Evolutionary conservation across 2,888 invertebrate species (phyloP).

Genomic region (Cetonia aurata): DNA sequence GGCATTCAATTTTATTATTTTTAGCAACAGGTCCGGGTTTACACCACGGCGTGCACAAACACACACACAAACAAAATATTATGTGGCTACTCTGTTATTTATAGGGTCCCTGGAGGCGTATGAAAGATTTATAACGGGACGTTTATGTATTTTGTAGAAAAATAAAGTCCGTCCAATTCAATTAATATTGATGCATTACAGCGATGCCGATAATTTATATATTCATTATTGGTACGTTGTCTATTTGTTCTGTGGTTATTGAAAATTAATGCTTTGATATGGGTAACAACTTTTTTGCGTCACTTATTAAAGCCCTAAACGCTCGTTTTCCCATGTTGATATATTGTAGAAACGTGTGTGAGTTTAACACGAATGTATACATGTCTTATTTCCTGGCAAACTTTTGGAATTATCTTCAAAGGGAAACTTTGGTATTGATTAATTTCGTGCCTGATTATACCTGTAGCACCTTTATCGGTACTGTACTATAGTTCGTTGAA

Average conservation of each 20-base stretch:
- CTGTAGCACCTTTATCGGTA: too few species aligned
- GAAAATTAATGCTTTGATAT: not conserved
- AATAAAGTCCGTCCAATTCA: slow-evolving; percentile 17
- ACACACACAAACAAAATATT: not conserved
- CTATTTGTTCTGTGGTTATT: not conserved
- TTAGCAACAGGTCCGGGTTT: slow-evolving; percentile 6
- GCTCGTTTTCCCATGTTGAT: too few species aligned
- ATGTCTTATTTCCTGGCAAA: too few species aligned
- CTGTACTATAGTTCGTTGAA: too few species aligned
- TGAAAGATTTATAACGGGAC: slow-evolving; percentile 14
- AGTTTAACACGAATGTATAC: too few species aligned
- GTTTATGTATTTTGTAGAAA: slow-evolving; percentile 32
- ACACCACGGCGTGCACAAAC: not conserved
- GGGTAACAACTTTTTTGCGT: too few species aligned
- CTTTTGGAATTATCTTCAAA: too few species aligned
- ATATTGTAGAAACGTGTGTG: too few species aligned
- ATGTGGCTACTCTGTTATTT: slow-evolving; percentile 2
- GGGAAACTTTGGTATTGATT: too few species aligned
- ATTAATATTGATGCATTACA: slow-evolving; percentile 10
- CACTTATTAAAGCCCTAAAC: too few species aligned
- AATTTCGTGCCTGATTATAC: too few species aligned
- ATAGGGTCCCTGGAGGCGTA: slow-evolving; percentile 14
- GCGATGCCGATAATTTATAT: slow-evolving; percentile 5
- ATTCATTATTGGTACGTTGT: not conserved
- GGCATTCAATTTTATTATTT: slow-evolving; percentile 20